Conservation (phyloP, 2,113 vertebrate species). For the Thermophis baileyi region DNA sequence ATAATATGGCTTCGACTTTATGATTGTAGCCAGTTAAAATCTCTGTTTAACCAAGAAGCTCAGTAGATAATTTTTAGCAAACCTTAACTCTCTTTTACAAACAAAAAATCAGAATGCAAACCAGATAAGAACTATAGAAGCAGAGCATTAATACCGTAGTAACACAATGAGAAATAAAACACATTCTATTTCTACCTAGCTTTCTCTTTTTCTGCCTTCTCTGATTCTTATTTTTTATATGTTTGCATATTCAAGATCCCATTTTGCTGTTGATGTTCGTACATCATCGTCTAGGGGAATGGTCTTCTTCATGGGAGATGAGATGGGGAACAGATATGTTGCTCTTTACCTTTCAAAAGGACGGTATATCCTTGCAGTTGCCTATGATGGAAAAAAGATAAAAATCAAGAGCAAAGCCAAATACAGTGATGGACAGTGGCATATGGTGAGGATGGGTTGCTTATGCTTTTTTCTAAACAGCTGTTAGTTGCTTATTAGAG, state of each 20-base stretch:
- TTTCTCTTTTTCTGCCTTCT: not conserved
- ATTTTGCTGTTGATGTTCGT: slow-evolving; percentile 82
- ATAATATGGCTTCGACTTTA: not conserved
- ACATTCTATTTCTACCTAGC: not conserved
- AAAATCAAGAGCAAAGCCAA: slow-evolving; percentile 83
- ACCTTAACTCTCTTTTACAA: not conserved
- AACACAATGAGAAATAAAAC: not conserved
- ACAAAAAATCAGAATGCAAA: not conserved
- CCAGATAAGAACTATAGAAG: not conserved
- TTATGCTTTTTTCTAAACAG: not conserved
- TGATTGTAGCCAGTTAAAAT: not conserved
- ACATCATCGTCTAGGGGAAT: slow-evolving; percentile 79
- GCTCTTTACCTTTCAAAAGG: slow-evolving; percentile 86
- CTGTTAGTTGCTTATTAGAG: not conserved
- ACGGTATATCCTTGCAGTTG: slow-evolving; percentile 75
- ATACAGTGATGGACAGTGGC: slow-evolving; percentile 88
- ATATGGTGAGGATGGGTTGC: slow-evolving; percentile 76
- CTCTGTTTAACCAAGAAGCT: not conserved
- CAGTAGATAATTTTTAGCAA: not conserved
- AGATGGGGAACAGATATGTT: slow-evolving; percentile 71
- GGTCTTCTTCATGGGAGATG: slow-evolving; percentile 75
- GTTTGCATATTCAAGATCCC: slow-evolving; percentile 66
- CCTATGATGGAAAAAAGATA: slow-evolving; percentile 63
- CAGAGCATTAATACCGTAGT: not conserved
- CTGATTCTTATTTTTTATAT: not conserved